Percentiles rank a stretch among this genome's conserved stretches.
Evolutionary conservation across 2,113 vertebrate genomes (phyloP).

Genomic region (Chaetura pelagica): DNA sequence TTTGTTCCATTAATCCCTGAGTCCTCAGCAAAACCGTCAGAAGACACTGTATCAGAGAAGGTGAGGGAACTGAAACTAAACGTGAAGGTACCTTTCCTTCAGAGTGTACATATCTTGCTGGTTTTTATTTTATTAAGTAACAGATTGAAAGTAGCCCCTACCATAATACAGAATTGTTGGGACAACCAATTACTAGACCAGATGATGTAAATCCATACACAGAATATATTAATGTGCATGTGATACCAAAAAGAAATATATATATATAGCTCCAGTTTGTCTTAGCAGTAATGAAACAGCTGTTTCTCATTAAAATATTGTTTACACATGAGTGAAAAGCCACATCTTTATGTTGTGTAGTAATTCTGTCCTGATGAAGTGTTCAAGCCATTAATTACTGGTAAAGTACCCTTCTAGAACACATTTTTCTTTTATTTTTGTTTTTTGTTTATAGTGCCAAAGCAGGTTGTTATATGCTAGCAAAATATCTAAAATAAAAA

Average conservation of each 20-base stretch:
- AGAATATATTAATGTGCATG: background rate
- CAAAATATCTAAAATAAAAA: background rate
- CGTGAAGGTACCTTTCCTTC: background rate
- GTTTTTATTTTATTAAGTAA: background rate
- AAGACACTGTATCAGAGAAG: constrained; percentile 67
- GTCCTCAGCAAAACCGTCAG: constrained; percentile 57
- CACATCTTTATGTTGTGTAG: background rate
- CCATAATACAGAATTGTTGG: background rate
- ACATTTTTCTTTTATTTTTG: background rate
- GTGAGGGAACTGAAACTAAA: constrained; percentile 50
- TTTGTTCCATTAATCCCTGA: constrained; percentile 61
- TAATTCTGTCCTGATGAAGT: background rate
- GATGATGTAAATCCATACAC: background rate
- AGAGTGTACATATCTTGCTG: background rate
- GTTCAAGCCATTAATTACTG: background rate
- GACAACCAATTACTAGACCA: background rate
- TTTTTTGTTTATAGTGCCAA: background rate
- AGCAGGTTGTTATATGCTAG: background rate
- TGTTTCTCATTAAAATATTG: background rate
- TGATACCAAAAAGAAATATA: background rate
- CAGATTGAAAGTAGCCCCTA: background rate
- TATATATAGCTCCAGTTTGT: background rate
- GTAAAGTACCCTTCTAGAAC: background rate
- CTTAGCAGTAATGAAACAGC: background rate
- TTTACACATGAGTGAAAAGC: background rate